phyloP scores from a whole-genome alignment of 2,888 invertebrate genomes.

The Eubasilissa splendida region DNA sequence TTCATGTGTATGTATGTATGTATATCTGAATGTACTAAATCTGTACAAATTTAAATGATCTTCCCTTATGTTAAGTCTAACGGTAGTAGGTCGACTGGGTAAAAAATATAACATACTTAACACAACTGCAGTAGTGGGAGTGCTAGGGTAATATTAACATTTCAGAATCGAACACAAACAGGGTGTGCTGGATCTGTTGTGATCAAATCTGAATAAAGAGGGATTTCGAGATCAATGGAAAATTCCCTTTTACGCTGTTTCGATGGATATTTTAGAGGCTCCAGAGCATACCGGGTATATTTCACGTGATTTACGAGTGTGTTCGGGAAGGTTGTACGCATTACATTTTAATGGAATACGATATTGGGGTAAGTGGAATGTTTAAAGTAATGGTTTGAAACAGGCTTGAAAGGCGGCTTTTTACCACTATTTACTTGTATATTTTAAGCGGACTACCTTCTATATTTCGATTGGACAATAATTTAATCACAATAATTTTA shows the following conservation, averaged over 20 bases:
- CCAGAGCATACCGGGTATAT: slow-evolving; percentile 12
- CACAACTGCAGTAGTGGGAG: neutral
- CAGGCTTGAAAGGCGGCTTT: neutral
- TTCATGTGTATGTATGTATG: too few relatives aligned
- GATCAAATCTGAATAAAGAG: slow-evolving; percentile 39
- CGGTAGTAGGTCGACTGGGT: too few relatives aligned
- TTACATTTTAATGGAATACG: slow-evolving; percentile 18
- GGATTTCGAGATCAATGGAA: slow-evolving; percentile 33
- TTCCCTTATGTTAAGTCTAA: too few relatives aligned
- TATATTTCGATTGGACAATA: too few relatives aligned
- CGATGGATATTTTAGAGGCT: slow-evolving; percentile 31
- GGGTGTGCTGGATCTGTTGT: slow-evolving; percentile 6
- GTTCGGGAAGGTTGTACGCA: slow-evolving; percentile 23
- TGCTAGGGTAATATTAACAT: neutral
- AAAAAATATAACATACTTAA: too few relatives aligned
- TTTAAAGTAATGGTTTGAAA: slow-evolving; percentile 27
- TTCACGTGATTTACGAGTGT: slow-evolving; percentile 26
- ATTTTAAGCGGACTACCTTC: neutral
- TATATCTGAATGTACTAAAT: too few relatives aligned
- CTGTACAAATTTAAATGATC: too few relatives aligned
- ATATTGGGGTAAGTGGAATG: slow-evolving; percentile 30
- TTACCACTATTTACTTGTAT: neutral
- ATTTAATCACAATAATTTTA: too few relatives aligned
- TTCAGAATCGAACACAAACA: neutral
- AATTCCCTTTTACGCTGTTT: slow-evolving; percentile 27